These are phyloP conservation scores for Ia io DNA, from an alignment of 2,113 vertebrate genomes.

Conservation along the genomic window DNA sequence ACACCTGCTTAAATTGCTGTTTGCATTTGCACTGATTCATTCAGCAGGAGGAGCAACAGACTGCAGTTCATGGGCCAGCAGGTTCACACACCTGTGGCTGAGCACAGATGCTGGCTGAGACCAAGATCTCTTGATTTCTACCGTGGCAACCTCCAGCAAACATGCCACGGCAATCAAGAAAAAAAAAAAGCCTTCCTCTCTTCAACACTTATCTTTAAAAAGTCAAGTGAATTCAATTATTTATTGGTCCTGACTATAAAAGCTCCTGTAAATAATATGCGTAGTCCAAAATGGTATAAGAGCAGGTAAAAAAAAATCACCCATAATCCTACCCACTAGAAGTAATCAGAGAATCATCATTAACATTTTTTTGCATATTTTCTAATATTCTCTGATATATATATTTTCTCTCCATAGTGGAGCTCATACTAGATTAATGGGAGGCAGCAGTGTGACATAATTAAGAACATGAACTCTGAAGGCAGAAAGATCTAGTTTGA, in stretches of 20 bases:
- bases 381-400: background rate
- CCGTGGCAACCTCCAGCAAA: background rate
- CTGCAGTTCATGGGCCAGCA: background rate
- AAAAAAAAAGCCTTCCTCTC: background rate
- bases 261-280: background rate
- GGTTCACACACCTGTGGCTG: background rate
- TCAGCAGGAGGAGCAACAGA: background rate
- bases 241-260: background rate
- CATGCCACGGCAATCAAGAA: background rate
- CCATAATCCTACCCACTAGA: background rate
- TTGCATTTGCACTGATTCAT: background rate
- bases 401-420: background rate
- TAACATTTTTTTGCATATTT: background rate
- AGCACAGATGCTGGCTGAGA: background rate
- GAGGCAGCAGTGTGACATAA: background rate
- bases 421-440: background rate
- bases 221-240: background rate
- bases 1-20: background rate
- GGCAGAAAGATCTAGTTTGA: background rate
- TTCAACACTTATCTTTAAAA: background rate
- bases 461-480: slow-evolving; percentile 29
- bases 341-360: background rate
- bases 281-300: background rate
- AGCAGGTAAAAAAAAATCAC: background rate
- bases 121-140: background rate